Evolutionary conservation across 1,140 invertebrate genomes (phyloP).

Genomic region (Agraylea sexmaculata): DNA sequence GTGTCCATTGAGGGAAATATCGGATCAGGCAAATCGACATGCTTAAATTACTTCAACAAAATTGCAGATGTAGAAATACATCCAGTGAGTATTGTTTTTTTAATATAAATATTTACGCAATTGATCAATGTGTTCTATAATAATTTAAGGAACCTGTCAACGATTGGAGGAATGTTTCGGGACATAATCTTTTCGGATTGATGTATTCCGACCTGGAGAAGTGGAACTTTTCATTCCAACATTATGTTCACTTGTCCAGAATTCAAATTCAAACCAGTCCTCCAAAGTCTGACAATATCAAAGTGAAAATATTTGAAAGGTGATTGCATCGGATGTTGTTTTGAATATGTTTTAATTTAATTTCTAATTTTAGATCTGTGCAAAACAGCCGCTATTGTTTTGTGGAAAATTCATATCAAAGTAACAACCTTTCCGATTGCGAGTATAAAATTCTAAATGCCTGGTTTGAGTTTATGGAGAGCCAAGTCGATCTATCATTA

Average conservation of each 20-base stretch:
- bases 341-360: conserved; percentile 1
- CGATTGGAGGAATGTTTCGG: conserved; percentile 71
- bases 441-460: conserved; percentile 60
- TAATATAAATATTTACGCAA: too few species aligned
- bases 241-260: conserved; percentile 80
- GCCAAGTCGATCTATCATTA: conserved; percentile 56
- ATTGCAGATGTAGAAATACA: conserved; percentile 34
- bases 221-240: conserved; percentile 77
- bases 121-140: conserved; percentile 1
- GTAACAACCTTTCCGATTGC: conserved; percentile 39
- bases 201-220: conserved; percentile 69
- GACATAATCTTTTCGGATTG: conserved; percentile 71
- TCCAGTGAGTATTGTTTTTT: conserved; percentile 26
- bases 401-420: conserved; percentile 61
- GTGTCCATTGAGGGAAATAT: conserved; percentile 82
- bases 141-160: conserved; percentile 56
- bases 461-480: conserved; percentile 72
- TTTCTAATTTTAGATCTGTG: conserved; percentile 28
- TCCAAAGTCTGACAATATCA: conserved; percentile 40
- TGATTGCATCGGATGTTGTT: conserved; percentile 15
- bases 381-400: conserved; percentile 56
- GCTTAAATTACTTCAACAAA: conserved; percentile 63
- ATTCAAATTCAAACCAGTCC: conserved; percentile 63
- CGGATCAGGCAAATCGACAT: conserved; percentile 77
- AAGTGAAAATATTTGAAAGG: conserved; percentile 80